Conservation (phyloP, 2,888 invertebrate species). For the Drosophila tripunctata region DNA sequence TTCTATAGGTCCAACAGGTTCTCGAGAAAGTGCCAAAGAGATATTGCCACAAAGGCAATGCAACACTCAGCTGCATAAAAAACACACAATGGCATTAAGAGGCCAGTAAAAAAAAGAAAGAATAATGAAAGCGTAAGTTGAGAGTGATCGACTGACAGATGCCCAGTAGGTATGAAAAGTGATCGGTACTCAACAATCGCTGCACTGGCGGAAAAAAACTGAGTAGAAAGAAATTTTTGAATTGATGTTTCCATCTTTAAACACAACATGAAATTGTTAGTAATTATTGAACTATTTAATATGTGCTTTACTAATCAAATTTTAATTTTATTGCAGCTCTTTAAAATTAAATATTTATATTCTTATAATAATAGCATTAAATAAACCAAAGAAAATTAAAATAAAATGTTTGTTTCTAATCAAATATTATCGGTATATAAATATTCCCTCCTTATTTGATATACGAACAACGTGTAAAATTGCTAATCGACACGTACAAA, state of each 20-base stretch:
- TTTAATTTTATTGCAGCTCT: too few relatives aligned
- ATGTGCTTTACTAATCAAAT: too few relatives aligned
- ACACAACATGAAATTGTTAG: too few relatives aligned
- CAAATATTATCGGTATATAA: neutral
- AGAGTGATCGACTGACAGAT: neutral
- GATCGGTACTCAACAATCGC: too few relatives aligned
- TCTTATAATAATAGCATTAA: too few relatives aligned
- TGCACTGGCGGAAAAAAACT: too few relatives aligned
- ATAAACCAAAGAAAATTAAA: too few relatives aligned
- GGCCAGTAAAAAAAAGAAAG: neutral
- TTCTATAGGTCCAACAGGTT: neutral
- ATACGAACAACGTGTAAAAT: neutral
- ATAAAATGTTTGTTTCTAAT: too few relatives aligned
- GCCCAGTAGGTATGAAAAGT: neutral
- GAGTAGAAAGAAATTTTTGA: neutral
- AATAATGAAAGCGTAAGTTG: neutral
- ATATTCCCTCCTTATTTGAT: neutral
- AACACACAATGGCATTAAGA: neutral
- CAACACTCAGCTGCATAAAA: conserved; percentile 5
- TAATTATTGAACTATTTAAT: too few relatives aligned
- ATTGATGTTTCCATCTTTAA: too few relatives aligned
- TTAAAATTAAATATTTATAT: too few relatives aligned
- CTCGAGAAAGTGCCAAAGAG: conserved; percentile 16
- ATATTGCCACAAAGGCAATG: neutral
- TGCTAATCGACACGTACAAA: neutral